Evolutionary conservation across 2,113 vertebrate genomes (phyloP).

Genomic region (Clarias macrocephalus): DNA sequence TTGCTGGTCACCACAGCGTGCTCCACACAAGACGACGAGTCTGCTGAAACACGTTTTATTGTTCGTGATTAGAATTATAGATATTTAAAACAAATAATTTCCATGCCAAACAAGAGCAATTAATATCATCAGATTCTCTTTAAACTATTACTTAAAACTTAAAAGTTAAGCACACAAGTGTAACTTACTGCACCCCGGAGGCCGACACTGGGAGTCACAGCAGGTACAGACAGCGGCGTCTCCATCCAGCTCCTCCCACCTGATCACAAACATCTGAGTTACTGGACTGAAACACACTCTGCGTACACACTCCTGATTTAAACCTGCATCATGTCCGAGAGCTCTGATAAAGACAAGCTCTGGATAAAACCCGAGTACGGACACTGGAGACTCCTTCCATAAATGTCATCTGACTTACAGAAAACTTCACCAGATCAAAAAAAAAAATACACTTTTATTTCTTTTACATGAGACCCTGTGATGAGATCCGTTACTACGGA

Average conservation of each 20-base stretch:
- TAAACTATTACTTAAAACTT: no score
- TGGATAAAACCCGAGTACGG: neutral
- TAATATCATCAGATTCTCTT: neutral
- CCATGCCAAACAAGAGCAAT: neutral
- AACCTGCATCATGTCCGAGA: neutral
- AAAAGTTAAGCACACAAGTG: neutral
- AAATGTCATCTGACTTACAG: neutral
- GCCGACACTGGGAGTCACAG: conserved; percentile 61
- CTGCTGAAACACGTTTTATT: neutral
- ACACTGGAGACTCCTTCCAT: neutral
- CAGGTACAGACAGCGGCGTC: conserved; percentile 57
- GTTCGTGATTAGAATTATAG: neutral
- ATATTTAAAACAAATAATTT: neutral
- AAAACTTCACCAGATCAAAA: neutral
- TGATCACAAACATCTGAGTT: conserved; percentile 30
- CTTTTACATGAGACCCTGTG: neutral
- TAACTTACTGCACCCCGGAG: conserved; percentile 45
- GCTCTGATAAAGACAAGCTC: no score
- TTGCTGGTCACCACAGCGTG: conserved; percentile 40
- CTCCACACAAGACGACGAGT: neutral
- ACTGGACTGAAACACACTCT: neutral
- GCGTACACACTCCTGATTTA: neutral
- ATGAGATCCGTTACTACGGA: neutral
- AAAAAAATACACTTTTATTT: no score
- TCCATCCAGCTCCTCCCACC: conserved; percentile 67